Base-by-base conservation (phyloP, 2,888 invertebrate species). In the Polymixis flavicincta region DNA sequence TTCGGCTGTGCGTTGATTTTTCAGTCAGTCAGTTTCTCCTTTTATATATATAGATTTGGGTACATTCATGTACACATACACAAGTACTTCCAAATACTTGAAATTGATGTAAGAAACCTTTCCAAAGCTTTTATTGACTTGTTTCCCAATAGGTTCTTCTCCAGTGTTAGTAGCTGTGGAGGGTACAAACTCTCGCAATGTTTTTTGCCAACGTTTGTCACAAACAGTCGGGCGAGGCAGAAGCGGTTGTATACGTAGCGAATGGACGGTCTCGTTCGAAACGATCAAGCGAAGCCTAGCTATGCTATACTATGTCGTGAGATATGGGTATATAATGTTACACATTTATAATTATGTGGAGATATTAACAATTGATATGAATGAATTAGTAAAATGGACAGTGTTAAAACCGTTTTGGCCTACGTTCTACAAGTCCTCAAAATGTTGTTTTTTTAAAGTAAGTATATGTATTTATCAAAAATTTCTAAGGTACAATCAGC, bases 201-300 rank as follows among this genome's bases (percentile, higher is more conserved):
- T 37, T 25, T 22, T 7, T 22, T 5, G 63, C 83, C 84, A 89
- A 88, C 78, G 78, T 85, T 86, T 80, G 86, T 71, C 78, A 80
- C 82, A 82, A 78, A 75, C 67, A 65, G 28, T 8, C 66, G 78
- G 77, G 74, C 71, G 84, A 88, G 91, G 93, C 90, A 87, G 79
- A 87, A 90, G 91, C 85, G 84, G 86, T 92, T 89, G 84, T 83
- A 82, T 83, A 83, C 76, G 78, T 86, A 89, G 83, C 85, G 67
- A 86, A 86, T 90, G 93, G 93, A 92, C 92, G 92, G 71, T 69
- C 71, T 71, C 61, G 76, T 81, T 79, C 72, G 59, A 67, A 71
- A 72, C 76, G 77, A 78, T 61, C 61, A 76, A 84, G 82, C 82
- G 68, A 75, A 78, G 80, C 77, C n/a, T 75, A 70, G 78, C 77